Conservation (phyloP, 2,797 vertebrate genomes). For the Sebastolobus alascanus region DNA sequence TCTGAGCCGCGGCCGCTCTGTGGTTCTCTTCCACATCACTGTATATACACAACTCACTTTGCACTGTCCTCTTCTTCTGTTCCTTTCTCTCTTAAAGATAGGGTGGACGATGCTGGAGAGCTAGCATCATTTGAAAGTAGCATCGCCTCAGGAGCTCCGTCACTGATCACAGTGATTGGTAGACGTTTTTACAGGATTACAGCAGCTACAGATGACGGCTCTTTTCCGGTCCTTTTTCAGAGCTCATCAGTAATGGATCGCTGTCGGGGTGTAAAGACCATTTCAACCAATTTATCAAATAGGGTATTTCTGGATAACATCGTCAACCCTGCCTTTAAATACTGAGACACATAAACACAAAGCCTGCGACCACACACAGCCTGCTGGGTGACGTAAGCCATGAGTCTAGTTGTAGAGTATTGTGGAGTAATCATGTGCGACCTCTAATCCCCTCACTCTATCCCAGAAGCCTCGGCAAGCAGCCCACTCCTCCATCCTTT, state of each 20-base stretch:
- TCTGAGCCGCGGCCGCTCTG: no score
- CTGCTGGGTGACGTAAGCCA: constrained; percentile 59
- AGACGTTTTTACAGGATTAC: no score
- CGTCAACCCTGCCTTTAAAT: not conserved
- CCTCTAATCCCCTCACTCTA: constrained; percentile 64
- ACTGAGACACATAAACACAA: constrained; percentile 8
- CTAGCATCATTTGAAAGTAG: no score
- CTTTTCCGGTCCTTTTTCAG: no score
- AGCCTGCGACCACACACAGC: constrained; percentile 51
- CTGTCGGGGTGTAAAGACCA: no score
- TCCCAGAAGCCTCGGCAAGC: constrained; percentile 26
- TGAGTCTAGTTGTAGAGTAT: constrained; percentile 44
- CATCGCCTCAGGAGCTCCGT: no score
- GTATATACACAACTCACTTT: not conserved
- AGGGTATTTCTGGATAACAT: no score
- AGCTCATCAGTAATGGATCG: no score
- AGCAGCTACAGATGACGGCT: no score
- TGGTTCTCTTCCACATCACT: constrained; percentile 17
- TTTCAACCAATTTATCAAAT: no score
- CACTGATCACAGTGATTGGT: no score
- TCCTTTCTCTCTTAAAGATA: constrained; percentile 9
- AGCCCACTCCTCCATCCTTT: constrained; percentile 13
- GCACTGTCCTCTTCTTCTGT: not conserved
- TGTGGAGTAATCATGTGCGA: constrained; percentile 59
- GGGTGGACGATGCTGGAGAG: no score